Percentiles rank a stretch among this genome's conserved stretches.
Conservation (phyloP, 2,113 vertebrate species). For the Perognathus longimembris region DNA sequence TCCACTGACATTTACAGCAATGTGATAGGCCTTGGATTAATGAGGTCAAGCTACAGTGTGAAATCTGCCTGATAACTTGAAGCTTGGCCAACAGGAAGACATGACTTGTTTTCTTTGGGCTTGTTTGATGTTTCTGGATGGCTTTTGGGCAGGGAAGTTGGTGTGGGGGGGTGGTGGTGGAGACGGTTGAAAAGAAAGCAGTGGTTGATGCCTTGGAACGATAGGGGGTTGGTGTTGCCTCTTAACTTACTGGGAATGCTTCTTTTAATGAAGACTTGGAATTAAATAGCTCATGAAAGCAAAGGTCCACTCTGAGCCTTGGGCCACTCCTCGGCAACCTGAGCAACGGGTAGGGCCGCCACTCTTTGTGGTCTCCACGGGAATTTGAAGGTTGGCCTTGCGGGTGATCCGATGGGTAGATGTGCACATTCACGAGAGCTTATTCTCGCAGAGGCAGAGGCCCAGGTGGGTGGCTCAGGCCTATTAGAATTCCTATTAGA, state of each 20-base stretch:
- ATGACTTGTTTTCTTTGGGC: conserved; percentile 70
- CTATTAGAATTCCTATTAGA: too few relatives aligned
- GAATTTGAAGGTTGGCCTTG: neutral
- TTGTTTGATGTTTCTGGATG: conserved; percentile 70
- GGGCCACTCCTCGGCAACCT: neutral
- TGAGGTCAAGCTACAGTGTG: conserved; percentile 80
- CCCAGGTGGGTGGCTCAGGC: neutral
- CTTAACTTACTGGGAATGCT: conserved; percentile 6
- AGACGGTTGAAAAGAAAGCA: conserved; percentile 24
- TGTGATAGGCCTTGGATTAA: conserved; percentile 84
- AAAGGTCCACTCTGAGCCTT: neutral
- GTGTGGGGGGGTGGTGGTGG: neutral
- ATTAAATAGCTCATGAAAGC: conserved; percentile 45
- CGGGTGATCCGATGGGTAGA: neutral
- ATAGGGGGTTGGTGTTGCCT: neutral
- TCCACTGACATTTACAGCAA: conserved; percentile 83
- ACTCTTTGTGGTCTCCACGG: neutral
- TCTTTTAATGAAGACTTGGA: conserved; percentile 54
- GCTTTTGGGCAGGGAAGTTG: conserved; percentile 53
- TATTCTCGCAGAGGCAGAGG: neutral
- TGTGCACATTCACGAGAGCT: neutral
- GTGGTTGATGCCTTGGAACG: neutral
- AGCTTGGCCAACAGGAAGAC: conserved; percentile 75
- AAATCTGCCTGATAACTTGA: conserved; percentile 75
- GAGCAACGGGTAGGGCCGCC: neutral